phyloP scores from a whole-genome alignment of 2,797 vertebrate species.

The Amphiprion clarkii region DNA sequence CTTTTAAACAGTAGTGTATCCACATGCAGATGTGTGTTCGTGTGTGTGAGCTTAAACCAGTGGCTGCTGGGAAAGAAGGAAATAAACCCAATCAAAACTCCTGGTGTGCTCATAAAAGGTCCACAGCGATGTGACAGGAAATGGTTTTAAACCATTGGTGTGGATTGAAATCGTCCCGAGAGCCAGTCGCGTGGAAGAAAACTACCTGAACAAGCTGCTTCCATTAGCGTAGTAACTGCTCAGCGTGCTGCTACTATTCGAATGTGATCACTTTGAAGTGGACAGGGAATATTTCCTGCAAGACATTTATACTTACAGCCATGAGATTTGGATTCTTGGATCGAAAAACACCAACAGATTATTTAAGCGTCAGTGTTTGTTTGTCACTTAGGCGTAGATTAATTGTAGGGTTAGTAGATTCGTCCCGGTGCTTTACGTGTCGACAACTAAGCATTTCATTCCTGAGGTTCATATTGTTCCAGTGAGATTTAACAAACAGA shows the following conservation, averaged over 20 bases:
- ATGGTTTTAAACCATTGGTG: no score
- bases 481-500: conserved; percentile 45
- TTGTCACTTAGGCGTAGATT: conserved; percentile 35
- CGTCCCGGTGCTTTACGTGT: conserved; percentile 36
- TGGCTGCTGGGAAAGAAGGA: background rate
- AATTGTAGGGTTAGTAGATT: conserved; percentile 15
- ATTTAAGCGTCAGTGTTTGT: conserved; percentile 32
- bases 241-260: no score
- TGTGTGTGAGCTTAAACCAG: conserved; percentile 3
- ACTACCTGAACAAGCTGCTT: no score
- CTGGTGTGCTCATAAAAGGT: no score
- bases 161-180: no score
- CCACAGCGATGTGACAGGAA: no score
- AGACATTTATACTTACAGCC: conserved; percentile 13
- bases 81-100: background rate
- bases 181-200: no score
- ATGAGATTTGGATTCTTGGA: conserved; percentile 19
- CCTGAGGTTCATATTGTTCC: conserved; percentile 1
- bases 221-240: no score
- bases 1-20: no score
- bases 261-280: background rate
- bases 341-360: conserved; percentile 20
- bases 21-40: no score
- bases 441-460: conserved; percentile 59
- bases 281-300: background rate